Evolutionary conservation across 2,888 invertebrate species (phyloP), one percentile per base, ranked within the genome.

Genomic region (Papilio demoleus): DNA sequence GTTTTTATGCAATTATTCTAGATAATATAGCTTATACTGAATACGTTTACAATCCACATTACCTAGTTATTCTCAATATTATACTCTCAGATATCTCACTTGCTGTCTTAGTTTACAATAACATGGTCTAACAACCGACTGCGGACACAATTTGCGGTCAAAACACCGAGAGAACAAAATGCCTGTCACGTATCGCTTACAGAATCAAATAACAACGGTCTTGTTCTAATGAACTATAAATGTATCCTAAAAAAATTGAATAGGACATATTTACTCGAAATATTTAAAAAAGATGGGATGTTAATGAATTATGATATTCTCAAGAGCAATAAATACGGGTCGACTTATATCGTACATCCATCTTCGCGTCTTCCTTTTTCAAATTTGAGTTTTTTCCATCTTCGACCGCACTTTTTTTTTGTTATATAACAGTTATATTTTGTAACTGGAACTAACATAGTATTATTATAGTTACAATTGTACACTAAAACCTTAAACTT

Each of bases 401-500:
- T n/a, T n/a, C n/a, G n/a, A n/a, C n/a, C n/a, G n/a, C n/a, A n/a
- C n/a, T n/a, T n/a, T 3, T 50, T 19, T 24, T 24, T 22, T 1
- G 22, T 56, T 27, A 4, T 31, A 31, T 38, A 12, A 2, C 8
- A 19, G 9, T 19, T 2, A 14, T 42, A 17, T 14, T 19, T 45
- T 45, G 42, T 9, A 45, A 45, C 42, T 45, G 42, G 17, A 45
- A 42, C 17, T 8, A 19, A 14, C 19, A 45, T 38, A 60, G n/a
- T n/a, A 12, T 1, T 50, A 9, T 50, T 2, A 0, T 53, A 11
- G 9, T 47, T 22, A 64, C 53, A 64, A 53, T 38, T 65, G 31
- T 22, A 42, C 42, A 22, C 17, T 14, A 58, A 19, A 59, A 58
- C 36, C 24, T 36, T 42, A 61, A 62, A 67, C 31, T 67, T 67